Evolutionary conservation across 2,888 invertebrate genomes (phyloP), one percentile per base, ranked within the genome.

Genomic region (Gymnoscelis rufifasciata): DNA sequence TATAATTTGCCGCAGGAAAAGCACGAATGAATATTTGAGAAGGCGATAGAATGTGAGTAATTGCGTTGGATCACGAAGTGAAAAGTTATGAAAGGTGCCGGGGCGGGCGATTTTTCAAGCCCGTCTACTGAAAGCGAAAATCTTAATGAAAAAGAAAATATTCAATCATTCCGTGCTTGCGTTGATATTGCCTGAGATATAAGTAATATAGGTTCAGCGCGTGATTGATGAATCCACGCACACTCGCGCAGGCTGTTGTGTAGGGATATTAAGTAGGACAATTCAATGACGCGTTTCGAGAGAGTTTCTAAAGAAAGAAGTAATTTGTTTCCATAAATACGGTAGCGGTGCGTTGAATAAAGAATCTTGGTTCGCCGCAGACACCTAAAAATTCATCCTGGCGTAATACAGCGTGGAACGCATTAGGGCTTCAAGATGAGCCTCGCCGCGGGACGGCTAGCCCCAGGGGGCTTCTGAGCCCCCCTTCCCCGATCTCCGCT

Each of bases 11-110:
- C 74, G 71, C 72, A 72, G 81, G 83, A 82, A 86, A 84, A 83
- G 74, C 75, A 78, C 77, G 78, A 84, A 87, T 87, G 88, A 86
- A 88, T 86, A 84, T 88, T 87, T 87, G 86, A 87, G 76, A 82
- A 81, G 82, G 83, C 88, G 82, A 86, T 87, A 83, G 83, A 82
- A 80, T 72, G 66, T 87, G 88, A 88, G 77, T 88, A 84, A 88
- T 88, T 78, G 88, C 78, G 60, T 71, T 66, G 84, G 83, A 87
- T 86, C 88, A 88, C 88, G 88, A 87, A 87, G 84, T 83, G 84
- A 87, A 87, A 88, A 84, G 87, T 87, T 87, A 87, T 87, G 86
- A 87, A 87, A 87, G 84, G 84, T 84, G 79, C 78, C 66, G 76
- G 81, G 78, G 73, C 64, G 67, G 76, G 80, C 62, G 75, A 87